phyloP scores from a whole-genome alignment of 30 jellyfish, hydroid and myxozoan genomes.

The Hydractinia echinata region DNA sequence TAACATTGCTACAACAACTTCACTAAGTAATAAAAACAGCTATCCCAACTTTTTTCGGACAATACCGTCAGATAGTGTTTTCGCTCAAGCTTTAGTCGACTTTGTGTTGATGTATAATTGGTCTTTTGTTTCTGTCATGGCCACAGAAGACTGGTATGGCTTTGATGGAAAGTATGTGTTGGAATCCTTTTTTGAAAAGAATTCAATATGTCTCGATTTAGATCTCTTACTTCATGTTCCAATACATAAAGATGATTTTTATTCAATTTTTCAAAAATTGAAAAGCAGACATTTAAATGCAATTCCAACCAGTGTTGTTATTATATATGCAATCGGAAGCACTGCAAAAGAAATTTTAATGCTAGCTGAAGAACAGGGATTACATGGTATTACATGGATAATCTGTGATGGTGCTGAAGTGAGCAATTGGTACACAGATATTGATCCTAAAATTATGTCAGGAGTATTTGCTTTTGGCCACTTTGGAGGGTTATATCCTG shows the following conservation, averaged over 20 bases:
- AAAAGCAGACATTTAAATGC: background rate
- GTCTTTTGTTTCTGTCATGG: constrained; percentile 53
- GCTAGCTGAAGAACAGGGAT: constrained; percentile 8
- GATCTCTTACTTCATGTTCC: constrained; percentile 43
- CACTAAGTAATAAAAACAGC: constrained; percentile 44
- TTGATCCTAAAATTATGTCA: too few relatives aligned
- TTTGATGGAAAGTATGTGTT: constrained; percentile 55
- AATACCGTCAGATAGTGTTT: constrained; percentile 64
- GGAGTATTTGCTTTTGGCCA: too few relatives aligned
- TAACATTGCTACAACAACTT: constrained; percentile 57
- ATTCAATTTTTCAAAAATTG: background rate
- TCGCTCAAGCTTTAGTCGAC: constrained; percentile 41
- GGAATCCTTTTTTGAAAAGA: background rate
- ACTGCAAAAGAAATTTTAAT: background rate
- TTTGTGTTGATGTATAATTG: constrained; percentile 34
- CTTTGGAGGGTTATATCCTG: too few relatives aligned
- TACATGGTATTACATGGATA: constrained; percentile 37
- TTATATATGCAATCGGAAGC: background rate
- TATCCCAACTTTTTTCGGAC: constrained; percentile 69
- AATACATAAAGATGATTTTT: background rate
- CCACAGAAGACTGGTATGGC: constrained; percentile 82
- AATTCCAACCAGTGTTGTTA: constrained; percentile 14
- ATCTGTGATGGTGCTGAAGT: constrained; percentile 56
- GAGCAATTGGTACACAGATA: too few relatives aligned
- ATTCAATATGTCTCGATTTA: constrained; percentile 46